Evolutionary conservation across 2,113 vertebrate genomes (phyloP), one percentile per base, ranked within the genome.

Genomic region (Mesoclemmys tuberculata): DNA sequence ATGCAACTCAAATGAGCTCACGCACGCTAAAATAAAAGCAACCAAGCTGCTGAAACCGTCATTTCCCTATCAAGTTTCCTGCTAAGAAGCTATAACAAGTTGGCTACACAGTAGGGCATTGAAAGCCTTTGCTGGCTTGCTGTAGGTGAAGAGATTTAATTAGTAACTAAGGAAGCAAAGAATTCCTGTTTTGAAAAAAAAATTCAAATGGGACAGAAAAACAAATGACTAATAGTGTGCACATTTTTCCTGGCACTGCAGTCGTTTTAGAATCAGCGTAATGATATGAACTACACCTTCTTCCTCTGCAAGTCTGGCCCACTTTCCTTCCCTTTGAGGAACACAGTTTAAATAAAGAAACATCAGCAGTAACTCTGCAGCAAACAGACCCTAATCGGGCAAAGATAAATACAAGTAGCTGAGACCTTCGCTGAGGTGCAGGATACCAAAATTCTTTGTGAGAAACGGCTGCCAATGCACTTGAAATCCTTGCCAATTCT

Each of bases 261-360:
- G 82, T 2, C 35, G 2, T 85, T 90, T 93, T 91, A 88, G 92
- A 92, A 88, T 78, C 82, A 97, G 88, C 44, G 86, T 3, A n/a
- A 85, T 82, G 68, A 84, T 97, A 51, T 90, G 95, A 96, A 97
- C 93, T 85, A 95, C 90, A 95, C 85, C 95, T 97, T 90, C 93
- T 98, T 97, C 94, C 95, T 97, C 87, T 90, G 31, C 93, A 75
- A 84, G 86, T 75, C 90, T 85, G 38, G 80, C 68, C 95, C 82
- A 87, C 86, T 94, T 93, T 92, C 96, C 97, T 97, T 94, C 91
- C 96, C 96, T 80, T 95, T 58, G 54, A 22, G 85, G 95, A 94
- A 88, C 18, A 61, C 0, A 5, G 84, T 93, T 98, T 98, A 97
- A 98, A 98, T 96, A 97, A 96, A 98, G 95, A 95, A 96, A 95